Percentiles rank a stretch among this genome's conserved stretches.
These are phyloP conservation scores for Sialis lutaria DNA, from an alignment of 2,888 invertebrate genomes.

Conservation along the genomic window DNA sequence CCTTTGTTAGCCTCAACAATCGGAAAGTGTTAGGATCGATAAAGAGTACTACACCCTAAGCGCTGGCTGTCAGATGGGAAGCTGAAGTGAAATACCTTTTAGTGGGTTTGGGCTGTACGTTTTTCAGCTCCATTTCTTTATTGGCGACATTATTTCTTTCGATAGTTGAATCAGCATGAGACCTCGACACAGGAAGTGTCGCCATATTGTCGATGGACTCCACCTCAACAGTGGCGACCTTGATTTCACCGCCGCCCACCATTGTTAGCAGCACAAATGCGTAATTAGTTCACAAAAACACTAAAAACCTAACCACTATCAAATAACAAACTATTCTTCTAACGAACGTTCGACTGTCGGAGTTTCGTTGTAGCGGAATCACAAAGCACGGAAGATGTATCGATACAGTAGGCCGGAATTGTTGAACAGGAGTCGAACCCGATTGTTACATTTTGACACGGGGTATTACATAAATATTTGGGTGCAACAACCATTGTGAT, in stretches of 20 bases:
- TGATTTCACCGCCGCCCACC: conserved; percentile 61
- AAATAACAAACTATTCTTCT: neutral
- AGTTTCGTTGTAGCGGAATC: no score
- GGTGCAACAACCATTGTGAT: no score
- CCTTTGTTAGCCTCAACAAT: no score
- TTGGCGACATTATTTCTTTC: conserved; percentile 70
- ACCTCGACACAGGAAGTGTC: conserved; percentile 69
- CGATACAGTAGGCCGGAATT: neutral
- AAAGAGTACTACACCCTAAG: no score
- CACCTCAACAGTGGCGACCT: conserved; percentile 77
- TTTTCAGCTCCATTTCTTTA: conserved; percentile 76
- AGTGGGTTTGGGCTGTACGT: conserved; percentile 67
- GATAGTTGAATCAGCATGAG: conserved; percentile 54
- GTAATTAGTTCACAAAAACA: neutral
- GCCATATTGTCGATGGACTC: conserved; percentile 81
- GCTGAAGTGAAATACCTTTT: conserved; percentile 45
- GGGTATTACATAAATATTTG: no score
- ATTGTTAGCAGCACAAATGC: conserved; percentile 18
- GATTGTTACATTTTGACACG: no score
- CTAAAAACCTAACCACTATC: neutral
- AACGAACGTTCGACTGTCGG: no score
- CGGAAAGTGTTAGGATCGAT: no score
- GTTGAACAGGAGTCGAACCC: no score
- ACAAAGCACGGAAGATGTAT: neutral
- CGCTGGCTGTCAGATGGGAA: no score